Percentiles rank a stretch among this genome's conserved stretches.
phyloP scores from a whole-genome alignment of 1,140 invertebrate species.

The Globodera ellingtonae region DNA sequence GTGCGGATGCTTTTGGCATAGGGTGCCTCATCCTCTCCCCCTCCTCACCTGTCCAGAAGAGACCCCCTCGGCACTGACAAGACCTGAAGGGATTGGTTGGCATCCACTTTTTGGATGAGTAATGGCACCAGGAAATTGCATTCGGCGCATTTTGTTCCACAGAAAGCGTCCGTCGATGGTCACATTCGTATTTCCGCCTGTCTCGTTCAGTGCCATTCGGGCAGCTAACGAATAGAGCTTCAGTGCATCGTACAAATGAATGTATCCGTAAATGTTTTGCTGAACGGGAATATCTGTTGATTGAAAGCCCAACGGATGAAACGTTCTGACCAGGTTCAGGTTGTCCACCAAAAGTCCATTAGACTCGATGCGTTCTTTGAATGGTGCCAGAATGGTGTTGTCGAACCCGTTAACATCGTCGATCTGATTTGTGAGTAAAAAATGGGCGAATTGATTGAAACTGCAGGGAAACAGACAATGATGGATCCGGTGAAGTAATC shows the following conservation, averaged over 20 bases:
- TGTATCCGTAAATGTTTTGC: constrained; percentile 58
- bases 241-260: constrained; percentile 59
- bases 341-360: constrained; percentile 50
- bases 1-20: no score
- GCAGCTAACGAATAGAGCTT: constrained; percentile 59
- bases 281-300: constrained; percentile 20
- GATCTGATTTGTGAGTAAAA: constrained; percentile 41
- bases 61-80: constrained; percentile 50
- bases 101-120: background rate
- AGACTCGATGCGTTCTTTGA: constrained; percentile 53
- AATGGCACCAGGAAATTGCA: constrained; percentile 51
- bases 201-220: constrained; percentile 54
- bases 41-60: constrained; percentile 36
- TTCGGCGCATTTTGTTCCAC: constrained; percentile 58
- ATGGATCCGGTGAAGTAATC: constrained; percentile 55
- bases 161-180: constrained; percentile 50
- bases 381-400: constrained; percentile 55
- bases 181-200: constrained; percentile 44
- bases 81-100: constrained; percentile 32
- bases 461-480: constrained; percentile 45
- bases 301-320: constrained; percentile 10
- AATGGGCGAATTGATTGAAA: background rate
- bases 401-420: constrained; percentile 62
- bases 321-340: constrained; percentile 34
- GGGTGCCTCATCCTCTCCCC: background rate